A percentile compares a stretch with the other conserved stretches of the same genome.
Conservation (phyloP, 53 echinoderm and acorn worm genomes). For the Hippasteria phrygiana region DNA sequence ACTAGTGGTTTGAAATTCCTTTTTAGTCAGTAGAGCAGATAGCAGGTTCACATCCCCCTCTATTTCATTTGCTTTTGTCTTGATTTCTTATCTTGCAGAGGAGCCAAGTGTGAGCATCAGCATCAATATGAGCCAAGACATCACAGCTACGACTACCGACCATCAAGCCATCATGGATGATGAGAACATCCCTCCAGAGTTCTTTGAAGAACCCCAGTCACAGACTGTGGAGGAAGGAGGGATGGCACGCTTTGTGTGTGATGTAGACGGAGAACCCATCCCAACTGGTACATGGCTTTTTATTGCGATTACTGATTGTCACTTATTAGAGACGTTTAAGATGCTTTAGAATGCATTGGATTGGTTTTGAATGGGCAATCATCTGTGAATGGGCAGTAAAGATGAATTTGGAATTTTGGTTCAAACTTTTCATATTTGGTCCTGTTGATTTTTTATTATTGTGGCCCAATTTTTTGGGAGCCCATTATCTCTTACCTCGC, state of each 20-base stretch:
- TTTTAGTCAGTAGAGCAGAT: too few species aligned
- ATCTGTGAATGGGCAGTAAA: too few species aligned
- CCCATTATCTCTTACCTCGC: too few species aligned
- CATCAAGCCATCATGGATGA: conserved; percentile 85
- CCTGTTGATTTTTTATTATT: too few species aligned
- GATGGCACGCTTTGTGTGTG: conserved; percentile 82
- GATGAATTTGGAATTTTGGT: too few species aligned
- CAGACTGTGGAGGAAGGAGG: conserved; percentile 85
- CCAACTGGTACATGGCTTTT: conserved; percentile 76
- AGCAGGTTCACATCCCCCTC: too few species aligned
- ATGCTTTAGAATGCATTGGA: too few species aligned
- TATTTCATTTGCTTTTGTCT: too few species aligned
- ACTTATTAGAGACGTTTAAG: not conserved
- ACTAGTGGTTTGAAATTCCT: too few species aligned
- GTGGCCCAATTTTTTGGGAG: too few species aligned
- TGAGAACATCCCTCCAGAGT: conserved; percentile 95
- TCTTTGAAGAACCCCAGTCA: conserved; percentile 94
- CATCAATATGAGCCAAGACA: conserved; percentile 81
- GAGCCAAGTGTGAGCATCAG: conserved; percentile 96
- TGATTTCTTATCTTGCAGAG: conserved; percentile 69
- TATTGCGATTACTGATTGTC: not conserved
- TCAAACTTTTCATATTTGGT: too few species aligned
- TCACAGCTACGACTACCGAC: conserved; percentile 73
- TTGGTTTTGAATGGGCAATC: too few species aligned
- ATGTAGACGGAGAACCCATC: conserved; percentile 92